Evolutionary conservation across 2,797 vertebrate genomes (phyloP).

Genomic region (Zonotrichia albicollis): DNA sequence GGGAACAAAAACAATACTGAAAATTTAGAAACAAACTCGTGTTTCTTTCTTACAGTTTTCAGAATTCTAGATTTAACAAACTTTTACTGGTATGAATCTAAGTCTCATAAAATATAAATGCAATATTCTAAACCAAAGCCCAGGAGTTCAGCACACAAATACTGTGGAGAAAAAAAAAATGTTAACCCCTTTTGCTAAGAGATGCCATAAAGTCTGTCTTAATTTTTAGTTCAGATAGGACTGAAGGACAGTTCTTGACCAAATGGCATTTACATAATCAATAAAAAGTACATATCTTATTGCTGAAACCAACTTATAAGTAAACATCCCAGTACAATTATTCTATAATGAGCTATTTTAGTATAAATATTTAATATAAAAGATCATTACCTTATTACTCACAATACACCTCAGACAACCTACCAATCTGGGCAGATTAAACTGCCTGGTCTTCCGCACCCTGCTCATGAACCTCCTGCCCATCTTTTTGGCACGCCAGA

Average conservation of each 20-base stretch:
- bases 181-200: not conserved
- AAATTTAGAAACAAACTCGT: not conserved
- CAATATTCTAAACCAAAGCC: not conserved
- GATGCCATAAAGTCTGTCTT: not conserved
- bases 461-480: constrained; percentile 84
- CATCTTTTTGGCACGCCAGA: constrained; percentile 86
- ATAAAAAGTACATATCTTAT: not conserved
- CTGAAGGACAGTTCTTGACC: not conserved
- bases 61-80: not conserved
- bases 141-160: not conserved
- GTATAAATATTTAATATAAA: not conserved
- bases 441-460: constrained; percentile 80
- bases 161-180: not conserved
- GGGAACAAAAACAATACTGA: not conserved
- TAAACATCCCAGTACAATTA: not conserved
- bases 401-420: constrained; percentile 54
- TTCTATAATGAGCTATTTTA: not conserved
- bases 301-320: not conserved
- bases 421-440: constrained; percentile 80
- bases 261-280: not conserved
- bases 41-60: not conserved
- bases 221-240: not conserved
- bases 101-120: not conserved
- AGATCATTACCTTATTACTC: not conserved
- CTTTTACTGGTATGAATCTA: not conserved